Evolutionary conservation across 1,140 invertebrate species (phyloP).

Genomic region (Papilio dardanus): DNA sequence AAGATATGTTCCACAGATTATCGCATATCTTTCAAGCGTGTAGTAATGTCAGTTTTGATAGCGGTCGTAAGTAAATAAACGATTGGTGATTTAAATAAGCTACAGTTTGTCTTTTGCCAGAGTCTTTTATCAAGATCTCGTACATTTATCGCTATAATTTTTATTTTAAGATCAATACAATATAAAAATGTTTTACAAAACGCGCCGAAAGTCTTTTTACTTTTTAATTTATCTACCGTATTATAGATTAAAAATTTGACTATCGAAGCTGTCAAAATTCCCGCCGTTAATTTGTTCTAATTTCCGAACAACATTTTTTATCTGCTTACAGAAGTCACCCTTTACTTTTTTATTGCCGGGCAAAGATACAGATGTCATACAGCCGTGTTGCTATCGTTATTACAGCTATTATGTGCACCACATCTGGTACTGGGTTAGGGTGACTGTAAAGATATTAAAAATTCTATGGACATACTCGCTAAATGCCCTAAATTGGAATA

Average conservation of each 20-base stretch:
- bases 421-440: constrained; percentile 45
- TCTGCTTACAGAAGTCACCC: constrained; percentile 43
- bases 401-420: constrained; percentile 55
- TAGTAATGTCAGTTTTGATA: constrained; percentile 33
- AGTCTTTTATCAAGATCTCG: constrained; percentile 4
- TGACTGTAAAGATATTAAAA: constrained; percentile 5
- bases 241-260: background rate
- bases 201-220: background rate
- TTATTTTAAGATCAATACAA: background rate
- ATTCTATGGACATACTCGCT: background rate
- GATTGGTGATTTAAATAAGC: constrained; percentile 30
- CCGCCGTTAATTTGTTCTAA: constrained; percentile 28
- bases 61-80: constrained; percentile 18
- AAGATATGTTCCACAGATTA: constrained; percentile 15
- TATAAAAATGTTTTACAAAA: background rate
- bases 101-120: background rate
- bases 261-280: constrained; percentile 8
- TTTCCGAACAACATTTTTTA: constrained; percentile 32
- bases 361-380: constrained; percentile 59
- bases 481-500: background rate
- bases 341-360: constrained; percentile 43
- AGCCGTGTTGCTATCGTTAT: constrained; percentile 50
- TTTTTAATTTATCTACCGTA: background rate
- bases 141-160: background rate
- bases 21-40: constrained; percentile 28